Conservation (phyloP, 2,797 vertebrate species). For the Cynopterus sphinx region DNA sequence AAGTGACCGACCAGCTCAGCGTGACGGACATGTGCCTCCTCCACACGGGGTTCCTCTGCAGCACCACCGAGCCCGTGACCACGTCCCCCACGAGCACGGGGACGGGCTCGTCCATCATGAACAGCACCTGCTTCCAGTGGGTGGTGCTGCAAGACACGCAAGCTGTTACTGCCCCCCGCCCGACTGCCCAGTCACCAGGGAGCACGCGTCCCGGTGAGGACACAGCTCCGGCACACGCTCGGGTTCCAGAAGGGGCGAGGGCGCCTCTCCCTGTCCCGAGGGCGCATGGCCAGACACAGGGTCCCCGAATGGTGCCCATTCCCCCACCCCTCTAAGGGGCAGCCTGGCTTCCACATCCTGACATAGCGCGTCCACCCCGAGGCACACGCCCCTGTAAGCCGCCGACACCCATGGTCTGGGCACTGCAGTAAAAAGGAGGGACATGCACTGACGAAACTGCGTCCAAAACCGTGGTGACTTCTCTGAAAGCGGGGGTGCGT, state of each 20-base stretch:
- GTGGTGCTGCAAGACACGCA: constrained; percentile 80
- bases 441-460: not conserved
- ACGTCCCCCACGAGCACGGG: constrained; percentile 80
- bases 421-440: not conserved
- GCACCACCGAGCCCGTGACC: constrained; percentile 82
- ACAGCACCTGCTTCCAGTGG: constrained; percentile 92
- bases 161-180: too few species aligned
- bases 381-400: not conserved
- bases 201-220: not conserved
- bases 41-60: constrained; percentile 89
- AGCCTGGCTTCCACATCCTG: not conserved
- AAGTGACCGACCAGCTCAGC: constrained; percentile 86
- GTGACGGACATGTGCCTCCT: constrained; percentile 89
- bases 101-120: constrained; percentile 89
- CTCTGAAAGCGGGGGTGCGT: not conserved
- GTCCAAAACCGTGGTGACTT: not conserved
- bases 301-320: accelerated
- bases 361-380: not conserved
- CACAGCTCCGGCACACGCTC: not conserved
- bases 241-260: not conserved
- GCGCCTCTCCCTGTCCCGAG: not conserved
- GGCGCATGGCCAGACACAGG: not conserved
- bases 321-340: not conserved
- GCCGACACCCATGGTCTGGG: accelerated
- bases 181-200: too few species aligned